A percentile compares a stretch with the other conserved stretches of the same genome.
phyloP scores from a whole-genome alignment of 2,113 vertebrate genomes.

The Cisticola juncidis region DNA sequence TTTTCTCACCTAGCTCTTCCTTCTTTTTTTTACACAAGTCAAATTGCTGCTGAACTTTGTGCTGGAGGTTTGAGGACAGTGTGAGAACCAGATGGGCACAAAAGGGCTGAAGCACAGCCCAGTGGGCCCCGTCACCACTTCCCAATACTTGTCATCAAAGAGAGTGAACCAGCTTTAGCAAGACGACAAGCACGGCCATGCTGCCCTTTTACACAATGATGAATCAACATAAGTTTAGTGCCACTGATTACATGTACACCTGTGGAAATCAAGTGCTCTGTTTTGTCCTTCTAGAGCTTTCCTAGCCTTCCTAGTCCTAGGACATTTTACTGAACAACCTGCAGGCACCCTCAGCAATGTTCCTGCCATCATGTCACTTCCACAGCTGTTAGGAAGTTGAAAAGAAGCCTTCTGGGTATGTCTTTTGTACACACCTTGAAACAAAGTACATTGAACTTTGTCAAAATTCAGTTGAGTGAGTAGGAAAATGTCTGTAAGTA shows the following conservation, averaged over 20 bases:
- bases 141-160: not conserved
- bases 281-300: not conserved
- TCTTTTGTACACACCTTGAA: not conserved
- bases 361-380: not conserved
- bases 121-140: not conserved
- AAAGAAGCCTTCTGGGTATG: not conserved
- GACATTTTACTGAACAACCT: not conserved
- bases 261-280: not conserved
- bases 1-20: not conserved
- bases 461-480: not conserved
- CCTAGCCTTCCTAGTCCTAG: not conserved
- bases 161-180: not conserved
- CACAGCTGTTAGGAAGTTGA: not conserved
- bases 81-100: not conserved
- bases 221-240: not conserved
- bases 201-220: not conserved
- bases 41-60: not conserved
- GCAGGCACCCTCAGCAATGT: not conserved
- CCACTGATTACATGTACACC: not conserved
- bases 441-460: not conserved
- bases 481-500: not conserved
- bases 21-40: not conserved
- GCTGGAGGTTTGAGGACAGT: not conserved
- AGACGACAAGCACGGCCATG: not conserved
- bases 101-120: not conserved